Percentiles rank a stretch among this genome's conserved stretches.
These are phyloP conservation scores for Aelia acuminata DNA, from an alignment of 2,888 invertebrate genomes.

Conservation along the genomic window DNA sequence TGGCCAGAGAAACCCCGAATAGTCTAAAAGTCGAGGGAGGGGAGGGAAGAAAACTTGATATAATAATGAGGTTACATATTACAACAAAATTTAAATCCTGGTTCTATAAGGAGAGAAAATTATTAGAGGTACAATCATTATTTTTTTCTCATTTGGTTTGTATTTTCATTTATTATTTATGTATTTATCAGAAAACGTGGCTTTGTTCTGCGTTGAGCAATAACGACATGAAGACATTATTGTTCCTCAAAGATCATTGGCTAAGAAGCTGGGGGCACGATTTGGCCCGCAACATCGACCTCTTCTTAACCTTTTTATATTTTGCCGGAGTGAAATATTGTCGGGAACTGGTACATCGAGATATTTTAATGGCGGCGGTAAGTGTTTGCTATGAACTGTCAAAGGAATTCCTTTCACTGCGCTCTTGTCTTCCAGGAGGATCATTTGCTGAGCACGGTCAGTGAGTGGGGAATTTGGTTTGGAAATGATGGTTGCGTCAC, in stretches of 20 bases:
- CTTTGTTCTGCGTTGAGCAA: background rate
- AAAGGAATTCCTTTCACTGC: background rate
- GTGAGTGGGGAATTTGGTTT: background rate
- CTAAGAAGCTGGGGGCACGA: background rate
- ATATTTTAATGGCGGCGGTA: background rate
- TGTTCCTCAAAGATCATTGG: background rate
- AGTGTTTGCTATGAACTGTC: background rate
- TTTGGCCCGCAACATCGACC: background rate
- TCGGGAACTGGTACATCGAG: slow-evolving; percentile 18
- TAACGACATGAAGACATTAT: background rate
- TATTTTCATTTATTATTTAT: too few species aligned
- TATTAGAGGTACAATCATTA: too few species aligned
- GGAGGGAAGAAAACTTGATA: too few species aligned
- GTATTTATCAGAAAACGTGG: background rate
- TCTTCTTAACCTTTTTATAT: slow-evolving; percentile 23
- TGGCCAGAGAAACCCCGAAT: too few species aligned
- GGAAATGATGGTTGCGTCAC: background rate
- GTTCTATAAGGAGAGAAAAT: too few species aligned
- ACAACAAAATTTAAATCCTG: too few species aligned
- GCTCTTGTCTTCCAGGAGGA: background rate
- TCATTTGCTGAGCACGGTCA: slow-evolving; percentile 5
- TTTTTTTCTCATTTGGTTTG: too few species aligned
- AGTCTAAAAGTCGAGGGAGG: too few species aligned
- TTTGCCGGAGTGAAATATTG: background rate
- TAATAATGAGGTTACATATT: too few species aligned